Evolutionary conservation across 2,113 vertebrate species (phyloP).

Genomic region (Bos taurus): DNA sequence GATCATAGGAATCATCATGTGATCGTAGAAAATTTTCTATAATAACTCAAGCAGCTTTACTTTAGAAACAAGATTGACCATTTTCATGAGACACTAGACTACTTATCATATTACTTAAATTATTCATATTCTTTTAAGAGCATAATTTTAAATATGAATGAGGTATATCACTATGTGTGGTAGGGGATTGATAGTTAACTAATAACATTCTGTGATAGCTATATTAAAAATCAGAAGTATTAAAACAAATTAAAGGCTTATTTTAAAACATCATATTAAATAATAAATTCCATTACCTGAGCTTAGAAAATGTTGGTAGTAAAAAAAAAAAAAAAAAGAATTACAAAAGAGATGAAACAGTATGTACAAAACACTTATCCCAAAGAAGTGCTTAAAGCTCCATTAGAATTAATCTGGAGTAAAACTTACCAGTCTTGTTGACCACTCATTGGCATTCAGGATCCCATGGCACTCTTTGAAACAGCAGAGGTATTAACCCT

Average conservation of each 20-base stretch:
- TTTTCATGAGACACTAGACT: background rate
- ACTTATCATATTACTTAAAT: background rate
- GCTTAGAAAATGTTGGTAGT: background rate
- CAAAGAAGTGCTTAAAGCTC: background rate
- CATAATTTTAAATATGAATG: background rate
- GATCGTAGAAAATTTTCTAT: background rate
- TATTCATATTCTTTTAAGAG: background rate
- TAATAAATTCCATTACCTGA: background rate
- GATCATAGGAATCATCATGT: background rate
- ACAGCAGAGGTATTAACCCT: conserved; percentile 17
- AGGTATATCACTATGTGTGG: background rate
- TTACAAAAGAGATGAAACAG: background rate
- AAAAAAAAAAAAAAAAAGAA: background rate
- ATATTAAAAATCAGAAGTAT: background rate
- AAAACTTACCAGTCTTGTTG: background rate
- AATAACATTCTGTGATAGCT: background rate
- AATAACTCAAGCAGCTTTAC: background rate
- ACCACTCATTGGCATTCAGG: background rate
- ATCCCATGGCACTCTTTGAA: background rate
- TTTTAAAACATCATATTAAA: background rate
- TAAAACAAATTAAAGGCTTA: background rate
- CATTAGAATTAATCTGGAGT: background rate
- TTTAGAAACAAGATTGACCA: background rate
- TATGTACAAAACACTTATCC: background rate
- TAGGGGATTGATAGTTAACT: background rate